Base-by-base conservation (phyloP, 2,797 vertebrate species). In the Girardinus metallicus region DNA sequence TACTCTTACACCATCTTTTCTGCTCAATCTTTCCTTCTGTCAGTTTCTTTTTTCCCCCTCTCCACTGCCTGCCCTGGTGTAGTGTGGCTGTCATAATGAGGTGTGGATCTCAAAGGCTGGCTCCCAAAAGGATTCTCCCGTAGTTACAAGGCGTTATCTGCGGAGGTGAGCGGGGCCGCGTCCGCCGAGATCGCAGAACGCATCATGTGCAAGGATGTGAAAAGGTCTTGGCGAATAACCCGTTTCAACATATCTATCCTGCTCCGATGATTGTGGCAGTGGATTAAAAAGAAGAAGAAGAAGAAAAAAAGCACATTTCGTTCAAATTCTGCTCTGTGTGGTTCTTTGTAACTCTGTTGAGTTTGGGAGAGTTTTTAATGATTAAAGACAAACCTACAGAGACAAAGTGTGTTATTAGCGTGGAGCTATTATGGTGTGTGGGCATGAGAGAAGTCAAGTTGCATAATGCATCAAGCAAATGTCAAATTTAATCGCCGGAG, bases 131-230 rank as follows among this genome's bases (percentile, higher is more conserved):
- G 83, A 84, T 74, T 87, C 86, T 81, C 73, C 81, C 62, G 6
- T 71, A 86, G 88, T 90, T 88, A 85, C 79, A 81, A 72, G 73
- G 75, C 77, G 79, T 89, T 87, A 88, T 88, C 85, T 83, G 88
- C 13, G 47, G 76, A 92, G 89, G 88, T 81, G 83, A 88, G 64
- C 21, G 80, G 89, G 85, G 87, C 49, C 84, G 43, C 1, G 11
- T 88, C 88, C 83, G 5, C 39, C 31, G 84, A 87, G 86, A 84
- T 15, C 6, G 12, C 29, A 60, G 76, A 10, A 1, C 78, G 74
- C 82, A n/a, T 15, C 70, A 68, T 80, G 75, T 79, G 73, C 64
- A 21, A n/a, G 75, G 77, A 85, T 82, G 77, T 82, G 80, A 72
- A 83, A 86, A 78, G 34, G 53, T 87, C 76, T 77, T 34, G 73